Evolutionary conservation across 2,113 vertebrate genomes (phyloP).

Genomic region (Cranoglanis bouderius): DNA sequence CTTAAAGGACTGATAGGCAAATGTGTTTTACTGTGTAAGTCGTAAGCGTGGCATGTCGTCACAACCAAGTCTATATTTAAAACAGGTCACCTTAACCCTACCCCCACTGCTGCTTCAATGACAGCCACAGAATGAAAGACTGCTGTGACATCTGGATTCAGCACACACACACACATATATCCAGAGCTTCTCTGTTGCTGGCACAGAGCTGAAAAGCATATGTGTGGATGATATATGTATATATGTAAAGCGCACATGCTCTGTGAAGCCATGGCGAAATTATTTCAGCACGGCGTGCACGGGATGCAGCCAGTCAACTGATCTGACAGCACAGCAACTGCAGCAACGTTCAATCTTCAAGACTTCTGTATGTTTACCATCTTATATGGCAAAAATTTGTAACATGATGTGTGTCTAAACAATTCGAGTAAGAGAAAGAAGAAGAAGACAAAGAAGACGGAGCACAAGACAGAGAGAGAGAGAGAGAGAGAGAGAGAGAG

Average conservation of each 20-base stretch:
- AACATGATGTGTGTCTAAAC: slow-evolving; percentile 49
- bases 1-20: slow-evolving; percentile 72
- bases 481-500: slow-evolving; percentile 5
- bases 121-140: slow-evolving; percentile 68
- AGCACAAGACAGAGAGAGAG: not conserved
- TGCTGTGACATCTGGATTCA: slow-evolving; percentile 74
- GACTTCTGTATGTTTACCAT: slow-evolving; percentile 46
- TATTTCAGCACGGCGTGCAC: slow-evolving; percentile 64
- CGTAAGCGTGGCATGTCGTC: slow-evolving; percentile 73
- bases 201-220: slow-evolving; percentile 31
- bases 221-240: slow-evolving; percentile 70
- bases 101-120: slow-evolving; percentile 71
- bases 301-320: slow-evolving; percentile 63
- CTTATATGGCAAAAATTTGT: slow-evolving; percentile 39
- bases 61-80: slow-evolving; percentile 81
- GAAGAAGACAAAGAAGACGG: not conserved
- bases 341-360: slow-evolving; percentile 51
- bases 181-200: not conserved
- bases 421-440: slow-evolving; percentile 41
- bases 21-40: slow-evolving; percentile 68
- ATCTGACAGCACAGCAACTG: slow-evolving; percentile 66
- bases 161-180: slow-evolving; percentile 39
- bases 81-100: slow-evolving; percentile 77
- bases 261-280: slow-evolving; percentile 68
- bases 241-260: slow-evolving; percentile 68